A percentile compares a stretch with the other conserved stretches of the same genome.
Conservation (phyloP, 53 echinoderm and acorn worm genomes). For the Antedon mediterranea region DNA sequence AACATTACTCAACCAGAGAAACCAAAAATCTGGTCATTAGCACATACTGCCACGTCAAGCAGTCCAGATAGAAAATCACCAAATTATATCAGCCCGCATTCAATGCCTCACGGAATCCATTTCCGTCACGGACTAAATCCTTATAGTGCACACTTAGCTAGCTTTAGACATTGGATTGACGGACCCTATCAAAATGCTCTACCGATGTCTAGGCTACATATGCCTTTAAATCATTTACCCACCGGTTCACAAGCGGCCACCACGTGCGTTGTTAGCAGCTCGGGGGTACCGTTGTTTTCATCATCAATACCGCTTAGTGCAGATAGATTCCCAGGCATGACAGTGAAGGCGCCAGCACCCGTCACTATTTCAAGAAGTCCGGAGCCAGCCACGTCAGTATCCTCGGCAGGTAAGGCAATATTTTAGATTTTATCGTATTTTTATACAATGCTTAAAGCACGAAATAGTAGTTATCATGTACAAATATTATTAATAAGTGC, state of each 20-base stretch:
- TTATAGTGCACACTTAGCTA: slow-evolving; percentile 55
- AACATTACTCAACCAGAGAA: slow-evolving; percentile 32
- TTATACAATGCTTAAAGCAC: background rate
- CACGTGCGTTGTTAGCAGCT: slow-evolving; percentile 51
- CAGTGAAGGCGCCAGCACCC: background rate
- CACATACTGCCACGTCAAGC: slow-evolving; percentile 77
- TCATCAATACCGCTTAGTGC: slow-evolving; percentile 27
- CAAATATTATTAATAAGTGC: background rate
- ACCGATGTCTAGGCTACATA: slow-evolving; percentile 32
- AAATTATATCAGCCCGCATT: background rate
- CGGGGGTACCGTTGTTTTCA: slow-evolving; percentile 47
- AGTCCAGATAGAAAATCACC: background rate
- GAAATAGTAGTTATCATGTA: background rate
- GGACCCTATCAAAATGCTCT: slow-evolving; percentile 51
- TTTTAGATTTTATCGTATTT: background rate
- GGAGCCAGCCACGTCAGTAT: background rate
- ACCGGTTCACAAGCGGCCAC: slow-evolving; percentile 36
- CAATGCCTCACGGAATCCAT: background rate
- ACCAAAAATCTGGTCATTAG: slow-evolving; percentile 98
- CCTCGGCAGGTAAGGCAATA: background rate
- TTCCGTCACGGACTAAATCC: slow-evolving; percentile 14
- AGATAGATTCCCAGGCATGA: background rate
- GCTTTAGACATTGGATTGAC: slow-evolving; percentile 64
- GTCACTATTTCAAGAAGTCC: background rate
- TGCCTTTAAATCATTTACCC: slow-evolving; percentile 29